Conservation (phyloP, 2,888 invertebrate species). For the Drosophila emarginata region DNA sequence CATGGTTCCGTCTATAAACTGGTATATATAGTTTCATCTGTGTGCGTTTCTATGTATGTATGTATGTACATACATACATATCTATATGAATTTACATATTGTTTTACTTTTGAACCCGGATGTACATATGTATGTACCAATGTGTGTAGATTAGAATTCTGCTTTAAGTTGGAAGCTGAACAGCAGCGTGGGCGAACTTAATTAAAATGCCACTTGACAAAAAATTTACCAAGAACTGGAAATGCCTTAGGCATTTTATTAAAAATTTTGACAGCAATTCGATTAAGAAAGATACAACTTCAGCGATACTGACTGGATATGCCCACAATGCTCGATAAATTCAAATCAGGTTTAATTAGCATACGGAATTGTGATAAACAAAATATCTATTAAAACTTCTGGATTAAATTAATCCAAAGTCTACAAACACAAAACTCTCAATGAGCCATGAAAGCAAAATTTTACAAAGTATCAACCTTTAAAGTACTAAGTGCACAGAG, state of each 20-base stretch:
- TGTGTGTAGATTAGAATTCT: slow-evolving; percentile 37
- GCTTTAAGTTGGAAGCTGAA: neutral
- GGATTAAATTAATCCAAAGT: slow-evolving; percentile 46
- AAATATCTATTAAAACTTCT: too few species aligned
- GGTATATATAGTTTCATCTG: neutral
- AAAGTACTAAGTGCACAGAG: too few species aligned
- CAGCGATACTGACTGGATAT: slow-evolving; percentile 28
- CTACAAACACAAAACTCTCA: too few species aligned
- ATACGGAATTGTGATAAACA: neutral
- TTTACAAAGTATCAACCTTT: too few species aligned
- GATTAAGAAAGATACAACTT: slow-evolving; percentile 56
- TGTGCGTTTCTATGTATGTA: too few species aligned
- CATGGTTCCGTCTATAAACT: slow-evolving; percentile 8
- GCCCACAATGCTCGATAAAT: slow-evolving; percentile 45
- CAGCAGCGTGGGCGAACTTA: slow-evolving; percentile 41
- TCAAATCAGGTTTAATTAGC: neutral
- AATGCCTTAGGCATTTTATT: slow-evolving; percentile 51
- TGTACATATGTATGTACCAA: slow-evolving; percentile 29
- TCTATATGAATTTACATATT: slow-evolving; percentile 2
- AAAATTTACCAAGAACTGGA: slow-evolving; percentile 24
- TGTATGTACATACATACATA: neutral
- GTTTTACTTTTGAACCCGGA: slow-evolving; percentile 43
- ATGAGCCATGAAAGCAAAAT: too few species aligned
- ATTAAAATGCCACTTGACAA: slow-evolving; percentile 61
- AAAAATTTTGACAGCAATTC: slow-evolving; percentile 69